Conservation (phyloP, 92 coral and sea anemone genomes). For the Zoanthus solanderi region DNA sequence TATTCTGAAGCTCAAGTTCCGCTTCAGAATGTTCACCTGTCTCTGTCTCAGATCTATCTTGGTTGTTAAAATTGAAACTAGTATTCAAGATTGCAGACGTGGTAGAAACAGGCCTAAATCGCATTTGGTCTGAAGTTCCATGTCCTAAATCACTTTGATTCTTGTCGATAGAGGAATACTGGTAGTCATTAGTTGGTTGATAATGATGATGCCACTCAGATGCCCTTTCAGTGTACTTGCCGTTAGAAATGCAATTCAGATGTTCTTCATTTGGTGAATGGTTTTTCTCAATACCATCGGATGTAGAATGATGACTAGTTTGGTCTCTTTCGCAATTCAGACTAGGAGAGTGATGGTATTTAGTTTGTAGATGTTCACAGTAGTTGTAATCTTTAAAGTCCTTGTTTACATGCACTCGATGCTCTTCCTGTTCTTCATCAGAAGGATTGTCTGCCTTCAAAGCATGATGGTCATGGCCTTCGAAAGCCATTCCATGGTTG, state of each 20-base stretch:
- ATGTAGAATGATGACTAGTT: background rate
- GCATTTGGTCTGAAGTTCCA: background rate
- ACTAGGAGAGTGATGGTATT: background rate
- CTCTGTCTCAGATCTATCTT: background rate
- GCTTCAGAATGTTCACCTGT: background rate
- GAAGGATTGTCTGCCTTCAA: background rate
- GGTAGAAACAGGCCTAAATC: background rate
- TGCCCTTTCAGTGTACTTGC: background rate
- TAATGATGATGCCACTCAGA: slow-evolving; percentile 19
- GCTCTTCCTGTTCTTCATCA: background rate
- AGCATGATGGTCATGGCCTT: background rate
- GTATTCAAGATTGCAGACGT: background rate
- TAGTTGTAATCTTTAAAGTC: slow-evolving; percentile 10
- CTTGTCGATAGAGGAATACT: slow-evolving; percentile 1
- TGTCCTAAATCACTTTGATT: background rate
- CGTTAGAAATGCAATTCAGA: background rate
- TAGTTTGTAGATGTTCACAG: background rate
- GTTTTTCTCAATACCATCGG: background rate
- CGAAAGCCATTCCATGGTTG: background rate
- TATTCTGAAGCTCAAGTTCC: slow-evolving; percentile 4
- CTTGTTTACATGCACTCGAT: background rate
- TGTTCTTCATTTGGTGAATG: background rate
- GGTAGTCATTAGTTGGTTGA: background rate
- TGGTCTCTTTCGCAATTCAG: slow-evolving; percentile 1
- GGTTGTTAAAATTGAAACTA: background rate